A percentile compares a stretch with the other conserved stretches of the same genome.
These are phyloP conservation scores for Mya arenaria DNA, from an alignment of 1,140 invertebrate genomes.

Conservation along the genomic window DNA sequence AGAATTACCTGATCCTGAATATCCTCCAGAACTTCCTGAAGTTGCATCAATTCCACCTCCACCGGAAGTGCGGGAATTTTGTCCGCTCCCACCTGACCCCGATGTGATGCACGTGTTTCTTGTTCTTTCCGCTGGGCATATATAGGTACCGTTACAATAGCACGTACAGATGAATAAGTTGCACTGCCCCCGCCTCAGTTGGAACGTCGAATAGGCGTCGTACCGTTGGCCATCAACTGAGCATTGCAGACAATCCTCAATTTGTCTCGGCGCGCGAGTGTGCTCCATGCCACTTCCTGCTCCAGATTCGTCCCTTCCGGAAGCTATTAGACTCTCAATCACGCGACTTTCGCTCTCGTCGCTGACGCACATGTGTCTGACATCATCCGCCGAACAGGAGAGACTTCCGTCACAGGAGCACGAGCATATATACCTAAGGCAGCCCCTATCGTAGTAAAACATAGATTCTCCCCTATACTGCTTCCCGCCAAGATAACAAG, in stretches of 20 bases:
- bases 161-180: conserved; percentile 60
- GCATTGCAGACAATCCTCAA: neutral
- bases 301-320: neutral
- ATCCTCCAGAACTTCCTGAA: neutral
- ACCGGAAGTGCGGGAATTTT: neutral
- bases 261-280: conserved; percentile 10
- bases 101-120: conserved; percentile 56
- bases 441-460: conserved; percentile 22
- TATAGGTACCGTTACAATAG: conserved; percentile 59
- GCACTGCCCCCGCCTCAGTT: conserved; percentile 49
- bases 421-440: conserved; percentile 18
- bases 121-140: conserved; percentile 52
- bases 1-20: neutral
- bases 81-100: neutral
- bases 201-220: conserved; percentile 54
- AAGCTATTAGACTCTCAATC: neutral
- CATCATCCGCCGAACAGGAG: conserved; percentile 59
- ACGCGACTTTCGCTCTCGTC: neutral
- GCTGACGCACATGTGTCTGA: conserved; percentile 51
- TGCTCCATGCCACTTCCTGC: neutral
- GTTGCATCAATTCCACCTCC: neutral
- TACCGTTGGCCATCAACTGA: conserved; percentile 20
- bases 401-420: conserved; percentile 39
- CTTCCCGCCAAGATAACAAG: conserved; percentile 21
- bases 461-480: conserved; percentile 23